Conservation (phyloP, 2,888 invertebrate species). For the Tenthredo notha region DNA sequence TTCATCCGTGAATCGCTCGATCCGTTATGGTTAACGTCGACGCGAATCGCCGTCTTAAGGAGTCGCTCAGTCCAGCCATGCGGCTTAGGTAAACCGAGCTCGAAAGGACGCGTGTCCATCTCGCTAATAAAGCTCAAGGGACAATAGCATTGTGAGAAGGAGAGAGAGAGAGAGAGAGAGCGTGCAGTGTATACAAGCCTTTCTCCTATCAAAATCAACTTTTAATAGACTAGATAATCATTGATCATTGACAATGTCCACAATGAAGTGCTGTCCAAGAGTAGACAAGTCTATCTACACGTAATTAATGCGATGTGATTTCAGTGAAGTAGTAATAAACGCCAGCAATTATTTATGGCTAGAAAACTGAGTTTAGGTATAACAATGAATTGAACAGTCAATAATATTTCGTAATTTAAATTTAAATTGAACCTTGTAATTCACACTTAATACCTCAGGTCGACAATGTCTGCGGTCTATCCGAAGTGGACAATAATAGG, state of each 20-base stretch:
- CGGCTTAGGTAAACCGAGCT: constrained; percentile 11
- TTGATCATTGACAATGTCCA: constrained; percentile 16
- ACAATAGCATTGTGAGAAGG: constrained; percentile 22
- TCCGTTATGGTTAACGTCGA: constrained; percentile 48
- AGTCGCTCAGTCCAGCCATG: neutral
- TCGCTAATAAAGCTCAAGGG: constrained; percentile 16
- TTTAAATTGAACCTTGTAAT: neutral
- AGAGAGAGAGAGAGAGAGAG: constrained; percentile 32
- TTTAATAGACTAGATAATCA: constrained; percentile 3
- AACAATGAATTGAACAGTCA: neutral
- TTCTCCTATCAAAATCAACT: constrained; percentile 27
- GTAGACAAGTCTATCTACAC: neutral
- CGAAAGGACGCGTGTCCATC: constrained; percentile 38
- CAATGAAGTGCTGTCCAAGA: neutral
- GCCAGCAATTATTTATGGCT: neutral
- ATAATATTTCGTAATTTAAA: neutral
- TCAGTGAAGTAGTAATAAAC: neutral
- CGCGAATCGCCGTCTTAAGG: constrained; percentile 36
- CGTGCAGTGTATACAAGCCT: neutral
- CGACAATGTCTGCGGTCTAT: neutral
- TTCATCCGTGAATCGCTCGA: constrained; percentile 44
- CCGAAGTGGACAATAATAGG: constrained; percentile 30
- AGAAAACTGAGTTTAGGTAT: neutral
- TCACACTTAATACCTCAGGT: neutral
- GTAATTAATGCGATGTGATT: neutral